phyloP scores from a whole-genome alignment of 2,113 vertebrate genomes.

The Galemys pyrenaicus region DNA sequence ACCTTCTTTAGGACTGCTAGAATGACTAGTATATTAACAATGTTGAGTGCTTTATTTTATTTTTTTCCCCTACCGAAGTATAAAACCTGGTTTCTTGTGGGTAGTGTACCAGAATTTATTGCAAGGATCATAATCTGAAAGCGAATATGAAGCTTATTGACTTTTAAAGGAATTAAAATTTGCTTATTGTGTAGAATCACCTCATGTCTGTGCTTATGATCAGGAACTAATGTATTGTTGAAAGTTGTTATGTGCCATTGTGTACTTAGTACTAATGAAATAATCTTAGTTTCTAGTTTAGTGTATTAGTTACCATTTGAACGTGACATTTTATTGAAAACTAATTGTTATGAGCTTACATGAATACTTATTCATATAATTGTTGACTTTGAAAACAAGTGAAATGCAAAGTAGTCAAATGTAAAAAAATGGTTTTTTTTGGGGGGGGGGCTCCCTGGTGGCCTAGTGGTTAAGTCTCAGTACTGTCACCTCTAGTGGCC shows the following conservation, averaged over 20 bases:
- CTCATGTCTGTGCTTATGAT: background rate
- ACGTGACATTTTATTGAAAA: constrained; percentile 43
- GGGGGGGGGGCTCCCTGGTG: background rate
- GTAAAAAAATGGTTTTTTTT: constrained; percentile 36
- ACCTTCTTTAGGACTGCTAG: background rate
- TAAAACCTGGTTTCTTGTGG: constrained; percentile 5
- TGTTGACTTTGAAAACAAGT: constrained; percentile 23
- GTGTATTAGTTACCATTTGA: constrained; percentile 2
- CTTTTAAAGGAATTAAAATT: background rate
- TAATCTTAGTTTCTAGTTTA: constrained; percentile 13
- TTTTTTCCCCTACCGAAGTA: background rate
- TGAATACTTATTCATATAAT: constrained; percentile 39
- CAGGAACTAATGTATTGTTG: background rate
- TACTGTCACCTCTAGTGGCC: too few species aligned
- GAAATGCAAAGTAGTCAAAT: background rate
- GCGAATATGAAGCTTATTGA: background rate
- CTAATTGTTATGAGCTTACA: background rate
- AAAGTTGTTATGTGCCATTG: constrained; percentile 10
- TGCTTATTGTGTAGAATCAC: background rate
- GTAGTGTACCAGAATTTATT: background rate
- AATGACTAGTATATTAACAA: background rate
- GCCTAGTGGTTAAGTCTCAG: too few species aligned
- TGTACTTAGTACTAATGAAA: constrained; percentile 10
- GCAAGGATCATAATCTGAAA: constrained; percentile 4
- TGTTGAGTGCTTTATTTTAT: background rate